These are phyloP conservation scores for Ganaspis sp. DNA, from an alignment of 1,140 invertebrate genomes.

Conservation along the genomic window DNA sequence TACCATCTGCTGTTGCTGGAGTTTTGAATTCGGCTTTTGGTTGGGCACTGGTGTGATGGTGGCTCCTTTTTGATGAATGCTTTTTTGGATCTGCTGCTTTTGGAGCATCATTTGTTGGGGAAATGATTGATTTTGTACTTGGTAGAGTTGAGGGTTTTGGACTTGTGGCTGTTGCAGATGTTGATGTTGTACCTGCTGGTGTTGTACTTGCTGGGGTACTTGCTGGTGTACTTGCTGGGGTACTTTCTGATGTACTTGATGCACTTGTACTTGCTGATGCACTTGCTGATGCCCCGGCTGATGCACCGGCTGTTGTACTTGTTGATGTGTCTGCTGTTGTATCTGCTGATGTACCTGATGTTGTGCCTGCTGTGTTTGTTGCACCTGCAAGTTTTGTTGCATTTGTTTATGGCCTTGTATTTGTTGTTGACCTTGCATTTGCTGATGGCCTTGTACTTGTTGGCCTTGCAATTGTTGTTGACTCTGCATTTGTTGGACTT, in stretches of 20 bases:
- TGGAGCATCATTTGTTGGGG: constrained; percentile 44
- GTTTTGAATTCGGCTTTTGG: constrained; percentile 55
- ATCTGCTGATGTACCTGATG: constrained; percentile 46
- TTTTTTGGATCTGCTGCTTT: constrained; percentile 54
- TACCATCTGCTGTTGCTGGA: constrained; percentile 62
- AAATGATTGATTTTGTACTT: not conserved
- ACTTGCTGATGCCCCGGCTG: constrained; percentile 39
- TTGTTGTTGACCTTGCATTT: not conserved
- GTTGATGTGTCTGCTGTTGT: constrained; percentile 54
- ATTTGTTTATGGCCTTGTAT: not conserved
- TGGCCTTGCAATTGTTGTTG: too few species aligned
- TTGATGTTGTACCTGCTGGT: constrained; percentile 1
- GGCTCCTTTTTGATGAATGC: constrained; percentile 56
- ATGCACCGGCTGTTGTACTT: constrained; percentile 37
- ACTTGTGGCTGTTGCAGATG: not conserved
- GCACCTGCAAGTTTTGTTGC: too few species aligned
- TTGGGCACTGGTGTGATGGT: constrained; percentile 55
- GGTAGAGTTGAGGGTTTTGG: constrained; percentile 44
- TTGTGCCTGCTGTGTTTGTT: constrained; percentile 29
- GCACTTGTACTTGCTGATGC: constrained; percentile 50
- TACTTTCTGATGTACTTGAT: constrained; percentile 43
- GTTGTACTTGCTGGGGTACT: not conserved
- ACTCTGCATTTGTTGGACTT: not conserved
- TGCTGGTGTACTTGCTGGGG: constrained; percentile 51
- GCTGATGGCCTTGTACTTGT: constrained; percentile 35